Evolutionary conservation across 2,113 vertebrate genomes (phyloP).

Genomic region (Protobothrops flavoviridis): DNA sequence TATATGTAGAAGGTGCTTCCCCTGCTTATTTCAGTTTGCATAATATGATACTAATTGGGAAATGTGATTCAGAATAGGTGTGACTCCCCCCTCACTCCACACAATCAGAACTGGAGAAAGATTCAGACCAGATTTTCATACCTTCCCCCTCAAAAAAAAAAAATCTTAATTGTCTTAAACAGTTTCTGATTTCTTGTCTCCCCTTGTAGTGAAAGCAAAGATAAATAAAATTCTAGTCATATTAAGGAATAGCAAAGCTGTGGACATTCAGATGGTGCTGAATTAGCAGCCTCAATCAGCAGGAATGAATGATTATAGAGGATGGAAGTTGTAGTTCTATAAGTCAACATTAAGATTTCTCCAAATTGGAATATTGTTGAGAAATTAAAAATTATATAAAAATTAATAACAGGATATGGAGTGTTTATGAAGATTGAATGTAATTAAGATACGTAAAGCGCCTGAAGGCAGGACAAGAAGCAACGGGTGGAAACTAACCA

Average conservation of each 20-base stretch:
- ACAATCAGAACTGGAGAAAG: not conserved
- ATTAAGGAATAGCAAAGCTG: not conserved
- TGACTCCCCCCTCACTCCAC: not conserved
- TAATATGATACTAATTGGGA: not conserved
- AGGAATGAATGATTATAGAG: not conserved
- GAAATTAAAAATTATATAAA: too few relatives aligned
- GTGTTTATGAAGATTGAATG: too few relatives aligned
- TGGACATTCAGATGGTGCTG: not conserved
- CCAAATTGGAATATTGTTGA: too few relatives aligned
- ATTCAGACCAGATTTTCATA: not conserved
- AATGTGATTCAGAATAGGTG: not conserved
- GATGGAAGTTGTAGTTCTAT: not conserved
- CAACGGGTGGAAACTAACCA: too few relatives aligned
- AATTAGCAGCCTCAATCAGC: not conserved
- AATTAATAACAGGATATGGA: too few relatives aligned
- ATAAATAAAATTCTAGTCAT: not conserved
- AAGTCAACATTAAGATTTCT: not conserved
- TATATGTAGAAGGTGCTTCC: not conserved
- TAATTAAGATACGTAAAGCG: too few relatives aligned
- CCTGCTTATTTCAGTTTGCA: not conserved
- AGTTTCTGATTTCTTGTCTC: not conserved
- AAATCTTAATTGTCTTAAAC: not conserved
- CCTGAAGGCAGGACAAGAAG: too few relatives aligned
- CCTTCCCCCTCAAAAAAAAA: not conserved
- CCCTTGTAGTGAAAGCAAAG: not conserved